Base-by-base conservation (phyloP, 2,888 invertebrate species). In the Athetis lepigone region DNA sequence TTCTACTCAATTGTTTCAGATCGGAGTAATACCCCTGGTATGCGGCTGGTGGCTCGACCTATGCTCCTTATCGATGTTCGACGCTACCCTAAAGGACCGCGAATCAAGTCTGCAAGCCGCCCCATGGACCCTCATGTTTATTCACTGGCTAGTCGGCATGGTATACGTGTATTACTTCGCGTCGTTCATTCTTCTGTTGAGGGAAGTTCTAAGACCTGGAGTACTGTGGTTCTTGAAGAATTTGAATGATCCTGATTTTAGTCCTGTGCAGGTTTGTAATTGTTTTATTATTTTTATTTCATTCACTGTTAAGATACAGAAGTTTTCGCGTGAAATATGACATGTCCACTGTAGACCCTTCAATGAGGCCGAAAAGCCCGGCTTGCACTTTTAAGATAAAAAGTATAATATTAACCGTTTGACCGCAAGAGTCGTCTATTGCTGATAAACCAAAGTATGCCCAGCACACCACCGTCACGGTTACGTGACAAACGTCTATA, bases 1-100 rank as follows among this genome's bases (percentile, higher is more conserved):
- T 23, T 25, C 0, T 4, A 6, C 16, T 23, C 2, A 2, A 16
- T 54, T 36, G 18, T 61, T 51, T 42, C 85, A 95, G 95, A 98
- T 99, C 68, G 99, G 99, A 3, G 97, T 99, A 0, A 96, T 99
- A 81, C 99, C 99, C 0, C 94, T 99, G 5, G 97, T 99, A 18
- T 99, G 99, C 85, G 99, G 99, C 8, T 99, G 99, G 98, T 99
- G 99, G 99, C 95, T 99, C 65, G 99, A 99, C 88, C 98, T 99
- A 61, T 99, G 99, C 88, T 99, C 99, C 0, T 93, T 99, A 78
- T 97, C 98, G 0, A 96, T 98, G 96, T 98, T 98, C 81, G 98
- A 98, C 87, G 98, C 98, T 1, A 98, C 97, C 0, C 95, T 98
- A 0, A 97, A 97, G 87, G 98, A 98, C 86, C 96, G 99, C 39